These are phyloP conservation scores for Lasioglossum leucozonium DNA, from an alignment of 2,888 invertebrate genomes.

Conservation along the genomic window DNA sequence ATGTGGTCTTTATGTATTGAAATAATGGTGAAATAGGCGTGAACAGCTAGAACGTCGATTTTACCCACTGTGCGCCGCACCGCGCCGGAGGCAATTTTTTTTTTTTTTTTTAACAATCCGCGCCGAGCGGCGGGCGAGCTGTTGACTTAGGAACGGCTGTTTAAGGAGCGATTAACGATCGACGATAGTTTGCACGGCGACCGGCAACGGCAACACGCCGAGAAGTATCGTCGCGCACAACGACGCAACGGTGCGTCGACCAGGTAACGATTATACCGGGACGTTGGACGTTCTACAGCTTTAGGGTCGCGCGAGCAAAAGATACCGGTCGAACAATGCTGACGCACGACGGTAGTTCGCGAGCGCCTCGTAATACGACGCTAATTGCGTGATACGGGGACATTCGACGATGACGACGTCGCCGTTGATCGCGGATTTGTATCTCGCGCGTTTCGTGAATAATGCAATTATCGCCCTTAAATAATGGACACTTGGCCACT, in stretches of 20 bases:
- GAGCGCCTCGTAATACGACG: constrained; percentile 14
- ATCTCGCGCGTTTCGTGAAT: constrained; percentile 29
- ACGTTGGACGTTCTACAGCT: constrained; percentile 4
- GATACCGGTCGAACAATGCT: not conserved
- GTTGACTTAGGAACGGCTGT: constrained; percentile 42
- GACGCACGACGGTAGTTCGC: constrained; percentile 2
- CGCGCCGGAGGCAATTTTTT: too few species aligned
- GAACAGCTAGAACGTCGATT: too few species aligned
- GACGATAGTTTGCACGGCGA: constrained; percentile 32
- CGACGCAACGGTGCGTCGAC: not conserved
- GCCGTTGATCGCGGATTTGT: constrained; percentile 10
- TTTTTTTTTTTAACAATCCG: constrained; percentile 5
- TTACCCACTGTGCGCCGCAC: too few species aligned
- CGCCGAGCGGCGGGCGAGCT: not conserved
- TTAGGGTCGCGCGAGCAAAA: not conserved
- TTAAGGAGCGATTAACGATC: constrained; percentile 44
- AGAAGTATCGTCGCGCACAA: constrained; percentile 7
- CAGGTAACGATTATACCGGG: not conserved
- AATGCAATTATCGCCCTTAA: constrained; percentile 9
- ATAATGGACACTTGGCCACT: not conserved
- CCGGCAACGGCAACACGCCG: not conserved
- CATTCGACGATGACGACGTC: constrained; percentile 12
- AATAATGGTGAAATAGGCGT: too few species aligned
- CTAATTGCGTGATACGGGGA: constrained; percentile 23
- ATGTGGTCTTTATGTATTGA: too few species aligned